Percentiles rank a stretch among this genome's conserved stretches.
Evolutionary conservation across 2,888 invertebrate species (phyloP).

Genomic region (Tipula lateralis): DNA sequence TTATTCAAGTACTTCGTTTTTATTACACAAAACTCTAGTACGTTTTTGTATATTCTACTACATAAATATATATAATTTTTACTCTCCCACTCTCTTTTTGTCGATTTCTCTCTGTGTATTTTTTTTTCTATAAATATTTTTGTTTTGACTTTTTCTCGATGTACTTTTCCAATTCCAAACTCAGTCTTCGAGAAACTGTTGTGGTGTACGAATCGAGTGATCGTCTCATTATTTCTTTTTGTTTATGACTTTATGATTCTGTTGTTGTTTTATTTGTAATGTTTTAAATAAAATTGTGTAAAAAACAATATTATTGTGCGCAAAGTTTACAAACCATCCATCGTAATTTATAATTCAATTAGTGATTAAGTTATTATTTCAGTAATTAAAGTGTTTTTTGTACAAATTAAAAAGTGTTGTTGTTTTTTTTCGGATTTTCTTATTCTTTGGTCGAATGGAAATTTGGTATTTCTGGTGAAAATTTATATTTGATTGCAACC

Average conservation of each 20-base stretch:
- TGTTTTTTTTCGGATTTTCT: not conserved
- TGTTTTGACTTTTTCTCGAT: not conserved
- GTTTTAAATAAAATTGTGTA: not conserved
- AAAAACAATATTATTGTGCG: not conserved
- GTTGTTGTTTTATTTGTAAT: not conserved
- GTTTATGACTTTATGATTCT: not conserved
- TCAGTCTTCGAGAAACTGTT: slow-evolving; percentile 11
- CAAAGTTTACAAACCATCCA: not conserved
- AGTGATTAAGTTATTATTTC: not conserved
- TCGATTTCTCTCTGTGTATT: not conserved
- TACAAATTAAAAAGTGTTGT: not conserved
- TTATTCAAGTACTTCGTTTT: not conserved
- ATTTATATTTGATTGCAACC: not conserved
- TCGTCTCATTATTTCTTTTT: not conserved
- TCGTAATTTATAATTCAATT: not conserved
- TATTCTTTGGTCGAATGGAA: not conserved
- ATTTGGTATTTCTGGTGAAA: not conserved
- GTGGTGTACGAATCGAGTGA: not conserved
- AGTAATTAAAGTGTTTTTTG: not conserved
- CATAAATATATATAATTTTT: not conserved
- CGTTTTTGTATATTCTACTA: not conserved
- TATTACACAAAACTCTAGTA: not conserved
- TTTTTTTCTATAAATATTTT: not conserved
- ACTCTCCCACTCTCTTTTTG: not conserved
- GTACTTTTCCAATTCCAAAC: not conserved